Base-by-base conservation (phyloP, 1,140 invertebrate genomes). In the Hycleus phaleratus region DNA sequence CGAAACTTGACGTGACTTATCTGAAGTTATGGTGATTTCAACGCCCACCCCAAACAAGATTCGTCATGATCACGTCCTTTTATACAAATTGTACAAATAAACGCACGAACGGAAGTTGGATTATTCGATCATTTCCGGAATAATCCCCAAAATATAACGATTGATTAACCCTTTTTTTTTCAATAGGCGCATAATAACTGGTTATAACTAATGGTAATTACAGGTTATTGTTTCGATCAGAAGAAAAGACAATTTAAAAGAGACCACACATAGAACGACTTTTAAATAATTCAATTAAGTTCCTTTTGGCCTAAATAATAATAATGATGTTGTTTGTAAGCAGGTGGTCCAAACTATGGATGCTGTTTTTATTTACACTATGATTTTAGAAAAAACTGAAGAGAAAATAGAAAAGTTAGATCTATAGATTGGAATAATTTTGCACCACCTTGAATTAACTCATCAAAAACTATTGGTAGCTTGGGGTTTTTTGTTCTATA, bases 211-310 rank as follows among this genome's bases (percentile, higher is more conserved):
- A 53, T 32, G 24, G 26, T 44, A 53, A 53, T 53, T 53, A 53
- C 42, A 42, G 51, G 51, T 45, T 45, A 11, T 26, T 52, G 39
- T 38, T 53, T n/a, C 42, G 46, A 53, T 32, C 32, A 7, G 32
- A 32, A 53, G 44, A 53, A 45, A 38, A 26, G 25, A 49, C 25
- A 18, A 49, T 26, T 49, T 40, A 38, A 51, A 42, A 7, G 9
- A 38, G 49, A 12, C 39, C 49, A 42, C 32, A 45, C 32, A 46
- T 4, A 18, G n/a, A 45, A 53, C 40, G 44, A 39, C 51, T 46
- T 46, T 42, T 53, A 53, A 53, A 53, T 53, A 53, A 53, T 53
- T 53, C 51, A 53, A 53, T 53, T 53, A 53, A 53, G 26, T 53
- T 38, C 38, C 25, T 45, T 32, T 32, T 32, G 32, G 32, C 51